phyloP scores from a whole-genome alignment of 2,797 vertebrate species.

The Menidia menidia region DNA sequence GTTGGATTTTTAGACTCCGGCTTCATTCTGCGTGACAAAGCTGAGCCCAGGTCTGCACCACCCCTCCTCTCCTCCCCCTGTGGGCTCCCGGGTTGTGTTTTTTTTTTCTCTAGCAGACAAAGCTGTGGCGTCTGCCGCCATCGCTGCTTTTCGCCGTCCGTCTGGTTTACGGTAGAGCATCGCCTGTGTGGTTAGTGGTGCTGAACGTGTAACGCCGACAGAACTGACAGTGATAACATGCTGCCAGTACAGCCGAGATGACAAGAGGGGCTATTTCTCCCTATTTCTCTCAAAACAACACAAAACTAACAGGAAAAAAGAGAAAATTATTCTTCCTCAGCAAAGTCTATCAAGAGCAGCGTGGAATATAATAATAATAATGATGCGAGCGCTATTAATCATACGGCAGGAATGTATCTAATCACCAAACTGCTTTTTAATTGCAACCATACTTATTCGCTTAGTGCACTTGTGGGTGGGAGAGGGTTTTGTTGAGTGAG shows the following conservation, averaged over 20 bases:
- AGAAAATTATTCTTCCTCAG: constrained; percentile 11
- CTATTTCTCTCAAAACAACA: constrained; percentile 4
- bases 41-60: no score
- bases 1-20: no score
- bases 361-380: constrained; percentile 8
- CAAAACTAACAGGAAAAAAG: constrained; percentile 38
- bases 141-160: no score
- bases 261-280: constrained; percentile 7
- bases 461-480: constrained; percentile 43
- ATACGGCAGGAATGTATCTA: constrained; percentile 43
- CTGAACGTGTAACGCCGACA: constrained; percentile 20
- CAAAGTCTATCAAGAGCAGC: not conserved
- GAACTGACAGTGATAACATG: constrained; percentile 20
- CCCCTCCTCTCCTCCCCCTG: no score
- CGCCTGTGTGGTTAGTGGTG: constrained; percentile 18
- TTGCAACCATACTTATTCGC: constrained; percentile 59
- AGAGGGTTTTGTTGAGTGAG: constrained; percentile 36
- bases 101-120: no score
- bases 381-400: constrained; percentile 29
- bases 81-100: no score
- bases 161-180: not conserved
- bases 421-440: constrained; percentile 56
- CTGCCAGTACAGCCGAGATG: not conserved
- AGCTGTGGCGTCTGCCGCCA: no score
- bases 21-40: no score